Evolutionary conservation across 2,888 invertebrate genomes (phyloP), one percentile per base, ranked within the genome.

Genomic region (Cremastinae sp.): DNA sequence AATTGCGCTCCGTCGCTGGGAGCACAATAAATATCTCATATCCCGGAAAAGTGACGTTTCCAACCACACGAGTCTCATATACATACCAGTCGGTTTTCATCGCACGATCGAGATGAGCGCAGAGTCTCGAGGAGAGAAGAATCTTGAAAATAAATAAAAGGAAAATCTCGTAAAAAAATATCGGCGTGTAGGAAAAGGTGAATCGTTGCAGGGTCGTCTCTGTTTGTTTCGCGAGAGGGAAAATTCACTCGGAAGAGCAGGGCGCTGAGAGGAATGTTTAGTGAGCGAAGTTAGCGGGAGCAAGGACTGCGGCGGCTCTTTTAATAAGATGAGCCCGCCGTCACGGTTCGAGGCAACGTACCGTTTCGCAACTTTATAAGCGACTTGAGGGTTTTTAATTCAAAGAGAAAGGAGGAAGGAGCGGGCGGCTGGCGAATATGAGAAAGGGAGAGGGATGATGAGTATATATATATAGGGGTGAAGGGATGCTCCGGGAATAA

Each of bases 381-480:
- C 62, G 74, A 69, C 66, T 64, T 64, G 65, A 77, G 72, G 56
- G 64, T 80, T 81, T 81, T 83, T 81, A 78, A 81, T 71, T 79
- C 66, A 49, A 64, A 74, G 61, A 76, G 36, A 49, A 2, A 51
- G 1, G 61, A 36, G 36, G 14, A 47, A 14, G 16, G 34, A n/a
- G 20, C 14, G n/a, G n/a, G n/a, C 10, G 20, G 14, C 1, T 5
- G 47, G 34, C 16, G 34, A 49, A 61, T 28, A 28, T 34, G 22
- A 43, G 18, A 58, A 12, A 20, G 10, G 20, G 56, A 43, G 47
- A 10, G 12, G 51, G 59, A 28, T 16, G 14, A n/a, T n/a, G n/a
- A n/a, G n/a, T n/a, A n/a, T n/a, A n/a, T n/a, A n/a, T n/a, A n/a
- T n/a, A n/a, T n/a, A n/a, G 56, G 34, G 65, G 62, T 9, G 43